Base-by-base conservation (phyloP, 2,888 invertebrate species). In the Synanthedon tipuliformis region DNA sequence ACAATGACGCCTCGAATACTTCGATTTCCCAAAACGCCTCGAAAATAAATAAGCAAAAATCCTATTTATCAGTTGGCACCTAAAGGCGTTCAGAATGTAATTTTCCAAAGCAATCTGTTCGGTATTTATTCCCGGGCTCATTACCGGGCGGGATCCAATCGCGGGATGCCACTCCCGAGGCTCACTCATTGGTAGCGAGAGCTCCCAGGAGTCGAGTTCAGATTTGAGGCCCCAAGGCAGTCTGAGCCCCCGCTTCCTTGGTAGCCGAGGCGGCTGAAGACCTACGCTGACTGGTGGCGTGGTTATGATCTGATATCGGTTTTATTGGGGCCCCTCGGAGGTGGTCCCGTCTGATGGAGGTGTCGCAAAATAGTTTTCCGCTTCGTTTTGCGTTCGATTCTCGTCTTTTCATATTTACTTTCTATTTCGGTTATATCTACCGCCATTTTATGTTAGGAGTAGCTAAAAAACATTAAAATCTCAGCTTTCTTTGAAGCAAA, bases 81-180 rank as follows among this genome's bases (percentile, higher is more conserved):
- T 60, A 50, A 16, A 61, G 59, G 61, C 62, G 62, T 60, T 62
- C 65, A 60, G 64, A 70, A 73, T 73, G 69, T 74, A 71, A 74
- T 74, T 73, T 69, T 63, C 67, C 53, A 52, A 62, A 64, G 73
- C 75, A 75, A 78, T 76, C 74, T 72, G 69, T 66, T 68, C 60
- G 72, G 76, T 78, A 79, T 80, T 80, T 78, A 81, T 81, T 72
- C 75, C 73, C 70, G 68, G 66, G 69, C 71, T 76, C 81, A 81
- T 79, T 79, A 68, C 61, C 65, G 59, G 62, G 65, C 64, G 64
- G 64, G 71, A 78, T 76, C 80, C 78, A 79, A 81, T 79, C 73
- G 73, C 62, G 66, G 64, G 58, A 59, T 59, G 58, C 62, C 63
- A 61, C 61, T 63, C 66, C 65, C 66, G 62, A 61, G 59, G 65